Base-by-base conservation (phyloP, 1,140 invertebrate species). In the Patella vulgata region DNA sequence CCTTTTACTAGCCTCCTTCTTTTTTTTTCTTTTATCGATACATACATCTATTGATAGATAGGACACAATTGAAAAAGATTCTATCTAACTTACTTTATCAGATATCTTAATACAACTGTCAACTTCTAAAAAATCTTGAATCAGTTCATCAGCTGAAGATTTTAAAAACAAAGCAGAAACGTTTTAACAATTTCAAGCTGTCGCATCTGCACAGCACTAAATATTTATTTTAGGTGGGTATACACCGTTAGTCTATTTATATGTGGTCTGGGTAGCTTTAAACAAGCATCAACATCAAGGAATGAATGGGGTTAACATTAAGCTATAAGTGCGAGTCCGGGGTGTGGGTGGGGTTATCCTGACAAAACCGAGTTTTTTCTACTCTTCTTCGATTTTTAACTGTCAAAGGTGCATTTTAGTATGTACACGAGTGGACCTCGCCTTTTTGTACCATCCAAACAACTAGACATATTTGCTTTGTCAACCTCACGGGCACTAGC, bases 1-100 rank as follows among this genome's bases (percentile, higher is more conserved):
- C n/a, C n/a, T n/a, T n/a, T n/a, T n/a, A n/a, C n/a, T n/a, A n/a
- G n/a, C n/a, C n/a, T n/a, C n/a, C n/a, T n/a, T n/a, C n/a, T n/a
- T n/a, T n/a, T n/a, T n/a, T n/a, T n/a, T n/a, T n/a, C n/a, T n/a
- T n/a, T n/a, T n/a, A n/a, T n/a, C n/a, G n/a, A n/a, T n/a, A n/a
- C n/a, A n/a, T n/a, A n/a, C n/a, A n/a, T n/a, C n/a, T n/a, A n/a
- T n/a, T n/a, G n/a, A n/a, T n/a, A n/a, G n/a, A n/a, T n/a, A n/a
- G n/a, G n/a, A n/a, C n/a, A n/a, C n/a, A n/a, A n/a, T n/a, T n/a
- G n/a, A n/a, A n/a, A n/a, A n/a, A n/a, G n/a, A n/a, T n/a, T n/a
- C n/a, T n/a, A n/a, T n/a, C n/a, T 39, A 21, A 8, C 43, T 23
- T 76, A 83, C 81, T 74, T 83, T 83, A 58, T 83, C 82, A 28